These are phyloP conservation scores for Pelodiscus sinensis DNA, from an alignment of 2,113 vertebrate species.

Conservation along the genomic window DNA sequence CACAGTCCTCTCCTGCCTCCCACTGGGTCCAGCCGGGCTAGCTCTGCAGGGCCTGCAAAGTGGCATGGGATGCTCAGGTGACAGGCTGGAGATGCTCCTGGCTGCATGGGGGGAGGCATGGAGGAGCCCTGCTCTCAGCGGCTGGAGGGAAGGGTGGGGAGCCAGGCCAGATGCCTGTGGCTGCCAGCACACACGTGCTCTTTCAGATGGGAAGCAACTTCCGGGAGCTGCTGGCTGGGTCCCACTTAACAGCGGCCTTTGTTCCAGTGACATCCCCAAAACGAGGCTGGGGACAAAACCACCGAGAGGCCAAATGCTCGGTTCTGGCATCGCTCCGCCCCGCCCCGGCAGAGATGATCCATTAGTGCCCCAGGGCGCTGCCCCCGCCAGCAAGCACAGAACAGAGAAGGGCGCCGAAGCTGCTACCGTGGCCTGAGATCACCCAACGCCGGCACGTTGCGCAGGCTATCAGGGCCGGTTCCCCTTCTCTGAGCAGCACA, in stretches of 20 bases:
- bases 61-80: not conserved
- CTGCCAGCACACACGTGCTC: too few relatives aligned
- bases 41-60: not conserved
- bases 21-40: not conserved
- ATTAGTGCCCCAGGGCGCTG: not conserved
- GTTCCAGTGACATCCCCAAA: not conserved
- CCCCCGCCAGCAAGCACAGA: not conserved
- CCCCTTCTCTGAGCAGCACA: not conserved
- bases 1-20: not conserved
- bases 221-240: not conserved
- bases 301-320: not conserved
- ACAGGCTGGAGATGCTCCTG: not conserved
- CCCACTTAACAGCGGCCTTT: not conserved
- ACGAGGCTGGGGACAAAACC: not conserved
- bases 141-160: not conserved
- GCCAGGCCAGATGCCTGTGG: not conserved
- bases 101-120: not conserved
- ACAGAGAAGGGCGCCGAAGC: not conserved
- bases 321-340: not conserved
- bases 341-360: not conserved
- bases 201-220: not conserved
- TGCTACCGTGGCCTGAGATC: not conserved
- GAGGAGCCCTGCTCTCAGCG: not conserved
- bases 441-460: not conserved
- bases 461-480: not conserved